Base-by-base conservation (phyloP, 2,113 vertebrate genomes). In the Vidua macroura region DNA sequence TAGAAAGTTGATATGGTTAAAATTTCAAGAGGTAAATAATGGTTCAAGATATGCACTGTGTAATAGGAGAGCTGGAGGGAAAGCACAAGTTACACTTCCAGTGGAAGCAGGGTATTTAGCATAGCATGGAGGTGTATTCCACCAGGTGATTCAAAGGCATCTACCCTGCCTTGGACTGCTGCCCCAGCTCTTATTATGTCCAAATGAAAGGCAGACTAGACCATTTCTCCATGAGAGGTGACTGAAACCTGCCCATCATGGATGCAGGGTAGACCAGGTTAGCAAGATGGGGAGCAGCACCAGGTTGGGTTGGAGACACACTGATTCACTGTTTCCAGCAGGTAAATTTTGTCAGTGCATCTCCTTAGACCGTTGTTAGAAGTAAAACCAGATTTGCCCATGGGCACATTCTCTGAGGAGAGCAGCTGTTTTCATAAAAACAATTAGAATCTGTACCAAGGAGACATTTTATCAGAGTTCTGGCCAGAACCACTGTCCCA, bases 371-470 rank as follows among this genome's bases (percentile, higher is more conserved):
- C 19, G 86, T 88, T 85, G 75, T 90, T 91, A 52, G 55, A 80
- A 74, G 84, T 91, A 87, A 70, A 95, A 95, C 93, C 1, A 7
- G 55, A 68, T 87, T 91, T 92, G 92, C 90, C 91, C 62, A 74
- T 1, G 52, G 91, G 67, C 75, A 62, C 41, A 3, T 93, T 93
- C 92, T 86, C 55, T 39, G 83, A 86, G 85, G 94, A 85, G 67
- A 94, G 84, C 94, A 97, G 93, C 87, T 96, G 90, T 85, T 91
- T 91, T 91, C 87, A 90, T 90, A 94, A 73, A 80, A 96, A n/a
- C 0, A 44, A 82, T 91, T 93, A 86, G 86, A 95, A 86, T 90
- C 59, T 83, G 39, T 85, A 96, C 93, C 82, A 95, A 76, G 0
- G 19, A 90, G 95, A 83, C 48, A 63, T 94, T 95, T 95, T 96